phyloP scores from a whole-genome alignment of 2,888 invertebrate genomes.

The Drosophila sordidapex region DNA sequence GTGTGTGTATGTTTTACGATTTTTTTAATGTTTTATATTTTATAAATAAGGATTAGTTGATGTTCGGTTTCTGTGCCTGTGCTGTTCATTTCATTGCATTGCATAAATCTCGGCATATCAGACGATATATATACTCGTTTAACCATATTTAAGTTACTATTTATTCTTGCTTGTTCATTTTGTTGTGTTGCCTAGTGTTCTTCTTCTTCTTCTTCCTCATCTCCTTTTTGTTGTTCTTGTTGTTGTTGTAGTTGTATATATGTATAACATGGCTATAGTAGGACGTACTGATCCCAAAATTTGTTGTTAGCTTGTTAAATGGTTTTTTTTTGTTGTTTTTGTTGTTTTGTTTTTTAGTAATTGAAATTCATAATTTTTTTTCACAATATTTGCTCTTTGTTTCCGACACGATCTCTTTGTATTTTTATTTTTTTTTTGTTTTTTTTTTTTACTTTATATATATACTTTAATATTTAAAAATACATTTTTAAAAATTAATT shows the following conservation, averaged over 20 bases:
- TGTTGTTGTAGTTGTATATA: conserved; percentile 66
- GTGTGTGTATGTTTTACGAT: conserved; percentile 58
- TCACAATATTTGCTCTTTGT: conserved; percentile 80
- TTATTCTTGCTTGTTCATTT: conserved; percentile 62
- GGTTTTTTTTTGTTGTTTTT: conserved; percentile 20
- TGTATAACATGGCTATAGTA: conserved; percentile 81
- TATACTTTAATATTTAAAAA: conserved; percentile 73
- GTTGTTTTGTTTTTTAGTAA: conserved; percentile 63
- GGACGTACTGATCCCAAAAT: conserved; percentile 83
- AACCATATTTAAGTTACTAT: conserved; percentile 70
- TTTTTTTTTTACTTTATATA: conserved; percentile 64
- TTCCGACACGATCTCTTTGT: conserved; percentile 73
- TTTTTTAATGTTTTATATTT: conserved; percentile 67
- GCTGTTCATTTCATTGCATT: conserved; percentile 73
- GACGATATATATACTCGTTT: conserved; percentile 54
- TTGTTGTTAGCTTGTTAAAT: conserved; percentile 78
- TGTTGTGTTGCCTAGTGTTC: conserved; percentile 58
- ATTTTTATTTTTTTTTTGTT: conserved; percentile 50
- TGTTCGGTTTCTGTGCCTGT: conserved; percentile 56
- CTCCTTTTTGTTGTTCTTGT: conserved; percentile 32
- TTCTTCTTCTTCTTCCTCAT: conserved; percentile 38
- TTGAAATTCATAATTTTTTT: conserved; percentile 81
- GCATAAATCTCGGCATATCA: conserved; percentile 64
- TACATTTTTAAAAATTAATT: conserved; percentile 78
- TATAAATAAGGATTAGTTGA: conserved; percentile 78